A percentile compares a stretch with the other conserved stretches of the same genome.
Evolutionary conservation across 2,797 vertebrate genomes (phyloP).

Genomic region (Chelmon rostratus): DNA sequence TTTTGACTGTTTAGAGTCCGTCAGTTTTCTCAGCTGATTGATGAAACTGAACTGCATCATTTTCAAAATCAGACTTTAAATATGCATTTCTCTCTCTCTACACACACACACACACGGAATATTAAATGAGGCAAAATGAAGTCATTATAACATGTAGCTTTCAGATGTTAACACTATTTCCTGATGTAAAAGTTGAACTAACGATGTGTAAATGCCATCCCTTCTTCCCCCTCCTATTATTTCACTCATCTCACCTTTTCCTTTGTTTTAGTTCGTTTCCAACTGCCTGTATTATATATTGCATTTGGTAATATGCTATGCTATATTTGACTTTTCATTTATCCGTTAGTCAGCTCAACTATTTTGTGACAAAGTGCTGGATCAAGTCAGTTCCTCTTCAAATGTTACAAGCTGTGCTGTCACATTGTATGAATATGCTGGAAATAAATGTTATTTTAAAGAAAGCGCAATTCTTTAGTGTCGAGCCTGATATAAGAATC

Average conservation of each 20-base stretch:
- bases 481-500: neutral
- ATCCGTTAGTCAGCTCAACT: constrained; percentile 78
- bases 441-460: constrained; percentile 99
- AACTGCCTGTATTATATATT: constrained; percentile 83
- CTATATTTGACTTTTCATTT: constrained; percentile 87
- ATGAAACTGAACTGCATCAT: constrained; percentile 8
- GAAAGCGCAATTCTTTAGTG: constrained; percentile 35
- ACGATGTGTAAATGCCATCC: constrained; percentile 79
- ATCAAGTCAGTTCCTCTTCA: constrained; percentile 85
- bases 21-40: constrained; percentile 25
- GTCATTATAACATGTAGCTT: constrained; percentile 85
- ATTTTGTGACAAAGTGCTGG: constrained; percentile 85
- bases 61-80: constrained; percentile 32
- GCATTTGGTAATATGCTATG: constrained; percentile 84
- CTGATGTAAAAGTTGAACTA: constrained; percentile 80
- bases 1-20: constrained; percentile 23
- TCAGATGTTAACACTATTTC: constrained; percentile 81
- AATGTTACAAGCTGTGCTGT: constrained; percentile 89
- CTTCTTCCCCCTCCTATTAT: constrained; percentile 55
- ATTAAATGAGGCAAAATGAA: constrained; percentile 78
- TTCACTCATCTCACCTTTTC: constrained; percentile 76
- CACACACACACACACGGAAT: constrained; percentile 25
- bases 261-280: constrained; percentile 69
- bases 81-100: constrained; percentile 49
- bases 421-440: constrained; percentile 92